phyloP scores from a whole-genome alignment of 2,113 vertebrate genomes.

The Oncorhynchus gorbuscha region DNA sequence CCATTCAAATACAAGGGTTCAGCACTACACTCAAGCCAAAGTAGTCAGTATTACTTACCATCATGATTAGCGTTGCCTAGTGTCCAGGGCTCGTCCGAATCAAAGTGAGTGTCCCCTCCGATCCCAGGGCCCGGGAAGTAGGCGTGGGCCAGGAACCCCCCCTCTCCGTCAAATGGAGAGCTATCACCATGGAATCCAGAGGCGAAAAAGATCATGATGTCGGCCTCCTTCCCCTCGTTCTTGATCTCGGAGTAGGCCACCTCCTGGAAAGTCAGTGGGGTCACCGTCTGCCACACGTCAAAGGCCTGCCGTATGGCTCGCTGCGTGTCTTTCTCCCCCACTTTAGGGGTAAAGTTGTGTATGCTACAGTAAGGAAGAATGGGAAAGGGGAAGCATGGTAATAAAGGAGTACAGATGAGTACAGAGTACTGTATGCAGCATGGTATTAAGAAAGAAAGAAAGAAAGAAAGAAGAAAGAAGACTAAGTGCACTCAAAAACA shows the following conservation, averaged over 20 bases:
- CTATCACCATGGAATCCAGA: constrained; percentile 98
- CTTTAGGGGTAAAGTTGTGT: constrained; percentile 97
- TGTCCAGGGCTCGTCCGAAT: constrained; percentile 97
- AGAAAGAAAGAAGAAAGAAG: no score
- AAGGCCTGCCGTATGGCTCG: constrained; percentile 97
- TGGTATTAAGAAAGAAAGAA: no score
- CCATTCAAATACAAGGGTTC: neutral
- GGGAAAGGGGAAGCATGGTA: neutral
- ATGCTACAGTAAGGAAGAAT: constrained; percentile 75
- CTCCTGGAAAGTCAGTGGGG: constrained; percentile 95
- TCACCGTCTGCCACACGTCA: constrained; percentile 96
- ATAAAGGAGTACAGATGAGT: no score
- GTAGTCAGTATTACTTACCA: constrained; percentile 72
- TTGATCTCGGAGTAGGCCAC: constrained; percentile 94
- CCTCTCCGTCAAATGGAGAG: constrained; percentile 96
- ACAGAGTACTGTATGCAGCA: no score
- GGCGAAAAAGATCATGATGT: constrained; percentile 99
- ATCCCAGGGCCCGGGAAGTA: constrained; percentile 98
- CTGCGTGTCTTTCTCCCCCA: constrained; percentile 93
- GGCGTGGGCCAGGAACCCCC: constrained; percentile 95
- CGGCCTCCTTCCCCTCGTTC: constrained; percentile 92
- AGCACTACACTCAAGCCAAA: neutral
- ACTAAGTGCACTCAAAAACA: no score
- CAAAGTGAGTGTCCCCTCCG: constrained; percentile 97
- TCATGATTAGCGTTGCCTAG: constrained; percentile 94